These are phyloP conservation scores for Semicossyphus pulcher DNA, from an alignment of 2,113 vertebrate species.

Conservation along the genomic window DNA sequence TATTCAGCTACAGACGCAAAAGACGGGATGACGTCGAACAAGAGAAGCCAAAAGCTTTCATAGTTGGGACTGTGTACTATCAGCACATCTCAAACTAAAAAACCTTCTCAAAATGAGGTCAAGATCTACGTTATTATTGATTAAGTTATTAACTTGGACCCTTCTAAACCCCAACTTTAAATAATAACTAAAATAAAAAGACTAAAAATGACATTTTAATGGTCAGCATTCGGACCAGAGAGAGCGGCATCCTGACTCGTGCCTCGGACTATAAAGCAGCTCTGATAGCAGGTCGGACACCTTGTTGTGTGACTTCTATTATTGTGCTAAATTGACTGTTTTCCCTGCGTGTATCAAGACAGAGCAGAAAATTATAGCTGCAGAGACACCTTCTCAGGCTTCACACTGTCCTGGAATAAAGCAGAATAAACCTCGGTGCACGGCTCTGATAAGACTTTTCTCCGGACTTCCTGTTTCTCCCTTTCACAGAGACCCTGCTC, in stretches of 20 bases:
- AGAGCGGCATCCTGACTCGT: not conserved
- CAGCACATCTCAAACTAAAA: too few relatives aligned
- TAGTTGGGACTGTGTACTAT: too few relatives aligned
- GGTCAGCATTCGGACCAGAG: too few relatives aligned
- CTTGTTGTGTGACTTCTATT: too few relatives aligned
- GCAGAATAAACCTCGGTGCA: slow-evolving; percentile 1
- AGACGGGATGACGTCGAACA: too few relatives aligned
- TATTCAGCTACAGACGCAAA: too few relatives aligned
- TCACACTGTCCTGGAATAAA: not conserved
- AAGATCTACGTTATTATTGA: too few relatives aligned
- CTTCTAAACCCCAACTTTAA: not conserved
- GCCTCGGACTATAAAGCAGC: not conserved
- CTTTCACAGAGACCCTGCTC: not conserved
- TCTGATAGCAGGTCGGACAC: not conserved
- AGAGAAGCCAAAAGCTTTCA: too few relatives aligned
- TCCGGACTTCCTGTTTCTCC: slow-evolving; percentile 1
- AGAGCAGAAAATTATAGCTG: not conserved
- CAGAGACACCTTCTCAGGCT: slow-evolving; percentile 7
- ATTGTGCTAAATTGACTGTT: not conserved
- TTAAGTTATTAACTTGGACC: not conserved
- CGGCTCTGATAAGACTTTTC: slow-evolving; percentile 2
- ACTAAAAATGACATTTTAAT: not conserved
- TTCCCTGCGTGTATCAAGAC: not conserved
- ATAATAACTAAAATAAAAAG: not conserved
- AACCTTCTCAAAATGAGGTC: too few relatives aligned